Base-by-base conservation (phyloP, 2,888 invertebrate species). In the Athetis lepigone region DNA sequence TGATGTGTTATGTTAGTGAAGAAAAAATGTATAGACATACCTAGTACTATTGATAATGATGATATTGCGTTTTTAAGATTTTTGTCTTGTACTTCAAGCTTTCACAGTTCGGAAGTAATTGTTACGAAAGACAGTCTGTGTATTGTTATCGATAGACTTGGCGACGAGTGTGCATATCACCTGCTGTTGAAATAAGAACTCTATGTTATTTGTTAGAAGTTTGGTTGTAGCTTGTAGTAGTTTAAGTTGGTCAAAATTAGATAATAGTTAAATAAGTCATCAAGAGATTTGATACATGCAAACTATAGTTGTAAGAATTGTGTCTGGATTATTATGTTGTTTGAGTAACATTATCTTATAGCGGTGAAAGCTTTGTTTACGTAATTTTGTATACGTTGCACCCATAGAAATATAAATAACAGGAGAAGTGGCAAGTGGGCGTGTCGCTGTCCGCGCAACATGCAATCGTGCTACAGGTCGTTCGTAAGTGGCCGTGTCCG, bases 71-170 rank as follows among this genome's bases (percentile, higher is more conserved):
- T n/a, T n/a, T n/a, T n/a, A 37, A 49, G 45, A 43, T 40, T 42
- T 21, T 49, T 43, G 23, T 42, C 7, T 43, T 29, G 21, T 52
- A 43, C 4, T 13, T 9, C 27, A 27, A 65, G 65, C 76, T 75
- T 76, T 76, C 72, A 59, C 65, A 66, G 75, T 46, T 69, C 19
- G 36, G 55, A 52, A 54, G 75, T 45, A 63, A 54, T 70, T 64
- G 55, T 74, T 74, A 56, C 61, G 58, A 75, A 65, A 74, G 42
- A 37, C 40, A 52, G 50, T 54, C 42, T 19, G 39, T 11, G 36
- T 47, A 61, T 62, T 75, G 70, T 75, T 70, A 60, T 59, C 40
- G 19, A 36, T 18, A 61, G 49, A 29, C 11, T n/a, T 60, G 7
- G 8, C 19, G 43, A 8, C 8, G 0, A 11, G 11, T 33, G 0